Evolutionary conservation across 2,888 invertebrate species (phyloP), one percentile per base, ranked within the genome.

Genomic region (Drosophila crucigera): DNA sequence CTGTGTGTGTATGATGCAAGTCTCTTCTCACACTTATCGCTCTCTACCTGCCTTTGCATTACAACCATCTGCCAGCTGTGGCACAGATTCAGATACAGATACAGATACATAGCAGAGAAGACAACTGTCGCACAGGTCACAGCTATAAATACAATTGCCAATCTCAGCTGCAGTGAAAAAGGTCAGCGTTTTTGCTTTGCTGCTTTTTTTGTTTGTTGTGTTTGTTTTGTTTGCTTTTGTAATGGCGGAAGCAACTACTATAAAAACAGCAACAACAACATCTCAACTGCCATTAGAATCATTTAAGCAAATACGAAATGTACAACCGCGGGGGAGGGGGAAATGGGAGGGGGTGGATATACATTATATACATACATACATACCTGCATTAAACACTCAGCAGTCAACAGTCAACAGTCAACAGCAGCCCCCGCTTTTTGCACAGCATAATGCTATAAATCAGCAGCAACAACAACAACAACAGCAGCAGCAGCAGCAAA

Each of bases 231-330:
- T 31, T 64, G 62, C 54, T 56, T 54, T 52, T 65, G 77, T 60
- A 75, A 83, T 83, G 77, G 76, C 82, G 84, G 84, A 83, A 83
- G 76, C 78, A 72, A 33, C 33, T 54, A 10, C 28, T 56, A 30
- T 49, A 68, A 52, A 52, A 58, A 43, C 39, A 73, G 47, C 22
- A 65, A 59, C 35, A 55, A 22, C 39, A 11, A 59, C 49, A 39
- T 39, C 28, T 39, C 7, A 56, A 30, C 58, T 25, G 60, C 14
- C 7, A 59, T 25, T 37, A 39, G 59, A 30, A 59, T 39, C 59
- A 49, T 10, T 37, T 59, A 25, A 49, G 9, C 35, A 28, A 64
- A 47, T 47, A 35, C 47, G 19, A 16, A 28, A 52, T 22, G 14
- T 47, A 50, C 28, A 11, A 28, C 10, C 11, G n/a, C 16, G 10